Evolutionary conservation across 2,113 vertebrate genomes (phyloP), one percentile per base, ranked within the genome.

Genomic region (Bothrops jararaca): DNA sequence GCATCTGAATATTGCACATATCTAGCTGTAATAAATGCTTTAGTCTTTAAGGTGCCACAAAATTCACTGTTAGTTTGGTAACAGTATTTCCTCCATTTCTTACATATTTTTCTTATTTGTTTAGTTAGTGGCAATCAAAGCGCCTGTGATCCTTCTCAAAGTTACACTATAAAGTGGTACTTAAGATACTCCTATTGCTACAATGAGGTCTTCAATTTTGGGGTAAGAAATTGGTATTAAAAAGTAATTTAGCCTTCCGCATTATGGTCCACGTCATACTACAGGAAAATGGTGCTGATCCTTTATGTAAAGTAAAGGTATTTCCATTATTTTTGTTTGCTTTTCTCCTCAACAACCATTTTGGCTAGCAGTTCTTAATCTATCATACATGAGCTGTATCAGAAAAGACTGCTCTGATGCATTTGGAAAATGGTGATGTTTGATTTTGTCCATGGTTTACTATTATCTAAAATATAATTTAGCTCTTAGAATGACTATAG

Each of bases 201-300:
- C 95, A 98, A 98, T 96, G 98, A 98, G 94, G 97, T 98, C 92
- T 98, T 97, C 93, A 98, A 96, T 88, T 98, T 98, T 92, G 97
- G 97, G 97, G 98, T 98, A 97, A 97, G 96, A 94, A 95, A 93
- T 74, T 1, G 39, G 39, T 80, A 2, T 80, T 80, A 80, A 39
- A 22, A 80, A 39, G 34, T 80, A 80, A 39, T 42, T 22, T 42
- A 39, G 34, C 69, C 4, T 80, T 39, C 69, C 34, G 39, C 6
- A 39, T 39, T 80, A 39, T 80, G 74, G 5, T 80, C 69, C 69
- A 80, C 0, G 2, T 20, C 34, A 39, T 20, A 20, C 34, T 39
- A 42, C 74, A 22, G 74, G 18, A 42, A 42, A 80, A 42, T 39
- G 18, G 9, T 80, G 74, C 34, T 80, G 74, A 80, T 1, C 69